Evolutionary conservation across 2,888 invertebrate species (phyloP), one percentile per base, ranked within the genome.

Genomic region (Calliphora vomitoria): DNA sequence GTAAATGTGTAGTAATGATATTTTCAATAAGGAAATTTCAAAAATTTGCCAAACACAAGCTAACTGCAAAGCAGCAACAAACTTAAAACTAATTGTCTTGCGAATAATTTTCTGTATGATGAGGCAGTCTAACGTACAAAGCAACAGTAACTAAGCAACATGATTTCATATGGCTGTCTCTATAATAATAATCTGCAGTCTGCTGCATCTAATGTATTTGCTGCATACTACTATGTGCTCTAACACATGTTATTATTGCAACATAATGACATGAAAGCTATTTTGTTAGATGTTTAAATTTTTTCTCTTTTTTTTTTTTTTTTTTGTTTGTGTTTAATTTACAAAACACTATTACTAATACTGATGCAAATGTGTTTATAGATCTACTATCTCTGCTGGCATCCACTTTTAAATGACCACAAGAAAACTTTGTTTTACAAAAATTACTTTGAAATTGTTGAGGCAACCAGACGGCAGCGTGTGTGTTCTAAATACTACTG

Each of bases 221-320:
- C 18, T 72, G 41, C 58, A 53, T 55, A 18, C 20, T 10, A 64
- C 25, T 15, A 31, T 68, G 18, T 74, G 74, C 68, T 85, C 44
- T 18, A 68, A 75, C 80, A 85, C 58, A 80, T 85, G 75, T 75
- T 80, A 85, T 85, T 85, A 85, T 55, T 75, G 68, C 85, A 62
- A 69, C 83, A 60, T 87, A 87, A 87, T 87, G 82, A 74, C 82
- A 87, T 69, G 74, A 82, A 85, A 47, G 69, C 87, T 55, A 85
- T 82, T 84, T 86, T 64, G 69, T 82, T 69, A 71, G 82, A 64
- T 80, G 44, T 68, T 74, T 64, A 47, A 64, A 55, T 11, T 31
- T 18, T 11, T 1, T 35, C 10, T 44, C 8, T 38, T 18, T 18
- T 15, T 64, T 44, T 44, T 11, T 58, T 64, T 64, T 76, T 50